Evolutionary conservation across 92 coral and sea anemone species (phyloP).

Genomic region (Hydrozoanthus gracilis): DNA sequence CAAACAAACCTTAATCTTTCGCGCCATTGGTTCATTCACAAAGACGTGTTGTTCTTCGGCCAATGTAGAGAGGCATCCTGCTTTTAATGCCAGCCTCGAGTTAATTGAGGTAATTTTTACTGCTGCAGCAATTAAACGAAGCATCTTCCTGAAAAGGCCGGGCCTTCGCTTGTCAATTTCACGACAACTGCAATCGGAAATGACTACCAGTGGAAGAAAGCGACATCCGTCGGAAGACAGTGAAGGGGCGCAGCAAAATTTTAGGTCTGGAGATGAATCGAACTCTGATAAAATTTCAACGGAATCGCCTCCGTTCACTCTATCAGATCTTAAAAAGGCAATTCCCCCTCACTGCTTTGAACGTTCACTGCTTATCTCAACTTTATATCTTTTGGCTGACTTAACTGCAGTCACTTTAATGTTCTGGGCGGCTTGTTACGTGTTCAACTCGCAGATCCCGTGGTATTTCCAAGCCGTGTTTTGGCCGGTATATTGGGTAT

Average conservation of each 20-base stretch:
- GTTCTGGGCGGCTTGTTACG: slow-evolving; percentile 57
- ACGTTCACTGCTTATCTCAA: slow-evolving; percentile 73
- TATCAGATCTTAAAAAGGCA: slow-evolving; percentile 83
- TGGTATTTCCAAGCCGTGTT: slow-evolving; percentile 68
- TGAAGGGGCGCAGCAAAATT: background rate
- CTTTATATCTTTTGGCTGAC: slow-evolving; percentile 69
- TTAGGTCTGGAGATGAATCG: background rate
- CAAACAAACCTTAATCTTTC: slow-evolving; percentile 9
- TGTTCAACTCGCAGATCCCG: slow-evolving; percentile 69
- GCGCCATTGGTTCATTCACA: slow-evolving; percentile 19
- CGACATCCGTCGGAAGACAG: slow-evolving; percentile 16
- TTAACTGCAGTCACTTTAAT: slow-evolving; percentile 59
- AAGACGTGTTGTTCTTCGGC: background rate
- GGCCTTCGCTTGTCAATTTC: slow-evolving; percentile 7
- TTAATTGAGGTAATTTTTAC: slow-evolving; percentile 17
- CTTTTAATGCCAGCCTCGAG: slow-evolving; percentile 22
- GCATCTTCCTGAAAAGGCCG: background rate
- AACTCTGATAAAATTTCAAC: background rate
- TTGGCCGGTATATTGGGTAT: slow-evolving; percentile 92
- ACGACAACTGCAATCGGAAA: background rate
- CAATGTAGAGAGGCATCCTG: slow-evolving; percentile 34
- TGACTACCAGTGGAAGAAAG: slow-evolving; percentile 26
- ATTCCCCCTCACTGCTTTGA: slow-evolving; percentile 88
- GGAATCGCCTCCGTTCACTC: slow-evolving; percentile 75
- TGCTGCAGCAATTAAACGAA: slow-evolving; percentile 23